Evolutionary conservation across 2,888 invertebrate species (phyloP).

Genomic region (Drosophila anomalata): DNA sequence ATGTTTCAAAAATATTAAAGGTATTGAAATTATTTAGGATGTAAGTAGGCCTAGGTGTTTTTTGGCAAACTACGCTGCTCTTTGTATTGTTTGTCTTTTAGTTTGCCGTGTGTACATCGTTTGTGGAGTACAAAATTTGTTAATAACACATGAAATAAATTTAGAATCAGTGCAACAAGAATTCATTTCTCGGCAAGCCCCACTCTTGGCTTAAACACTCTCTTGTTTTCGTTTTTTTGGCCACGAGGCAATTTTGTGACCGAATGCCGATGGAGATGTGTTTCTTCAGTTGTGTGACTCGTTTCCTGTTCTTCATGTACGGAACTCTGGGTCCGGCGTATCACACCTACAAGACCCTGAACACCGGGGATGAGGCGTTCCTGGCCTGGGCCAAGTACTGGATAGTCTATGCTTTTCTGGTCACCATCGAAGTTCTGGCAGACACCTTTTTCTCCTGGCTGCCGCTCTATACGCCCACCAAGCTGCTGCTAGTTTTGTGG

Average conservation of each 20-base stretch:
- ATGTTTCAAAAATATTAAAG: not conserved
- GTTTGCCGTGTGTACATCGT: slow-evolving; percentile 1
- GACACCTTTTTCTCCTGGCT: slow-evolving; percentile 97
- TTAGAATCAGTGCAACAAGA: not conserved
- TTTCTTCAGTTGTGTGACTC: slow-evolving; percentile 43
- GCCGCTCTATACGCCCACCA: slow-evolving; percentile 87
- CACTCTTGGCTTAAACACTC: not conserved
- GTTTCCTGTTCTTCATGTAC: slow-evolving; percentile 50
- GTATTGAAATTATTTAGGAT: too few species aligned
- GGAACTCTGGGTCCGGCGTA: slow-evolving; percentile 62
- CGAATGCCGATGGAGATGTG: slow-evolving; percentile 33
- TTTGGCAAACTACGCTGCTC: not conserved
- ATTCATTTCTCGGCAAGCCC: not conserved
- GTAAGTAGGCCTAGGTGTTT: slow-evolving; percentile 29
- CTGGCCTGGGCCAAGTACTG: slow-evolving; percentile 64
- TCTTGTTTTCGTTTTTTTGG: not conserved
- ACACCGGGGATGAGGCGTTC: slow-evolving; percentile 24
- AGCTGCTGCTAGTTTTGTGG: slow-evolving; percentile 58
- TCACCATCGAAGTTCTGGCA: slow-evolving; percentile 95
- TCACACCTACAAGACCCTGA: slow-evolving; percentile 49
- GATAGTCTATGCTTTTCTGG: slow-evolving; percentile 92
- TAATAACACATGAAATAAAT: slow-evolving; percentile 7
- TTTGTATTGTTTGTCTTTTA: not conserved
- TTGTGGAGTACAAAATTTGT: slow-evolving; percentile 2
- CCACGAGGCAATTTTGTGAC: too few species aligned